Evolutionary conservation across 2,888 invertebrate species (phyloP).

Genomic region (Caenorhabditis sp.): DNA sequence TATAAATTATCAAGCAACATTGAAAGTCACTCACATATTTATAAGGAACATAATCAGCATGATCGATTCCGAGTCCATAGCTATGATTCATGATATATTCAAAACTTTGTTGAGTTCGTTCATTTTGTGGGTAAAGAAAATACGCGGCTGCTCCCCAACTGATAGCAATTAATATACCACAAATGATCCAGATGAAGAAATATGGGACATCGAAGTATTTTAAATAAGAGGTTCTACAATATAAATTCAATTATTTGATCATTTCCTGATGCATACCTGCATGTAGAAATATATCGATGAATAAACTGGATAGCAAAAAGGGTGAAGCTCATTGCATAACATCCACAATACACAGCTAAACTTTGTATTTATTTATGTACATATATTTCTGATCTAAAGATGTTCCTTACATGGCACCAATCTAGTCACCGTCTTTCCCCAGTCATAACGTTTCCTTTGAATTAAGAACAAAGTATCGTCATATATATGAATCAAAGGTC

Average conservation of each 20-base stretch:
- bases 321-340: conserved; percentile 23
- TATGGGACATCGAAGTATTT: conserved; percentile 5
- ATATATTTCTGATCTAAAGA: too few relatives aligned
- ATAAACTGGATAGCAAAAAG: conserved; percentile 28
- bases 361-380: background rate
- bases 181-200: conserved; percentile 10
- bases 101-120: conserved; percentile 15
- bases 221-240: conserved; percentile 12
- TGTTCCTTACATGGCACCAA: background rate
- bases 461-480: conserved; percentile 29
- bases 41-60: conserved; percentile 15
- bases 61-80: conserved; percentile 10
- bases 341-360: conserved; percentile 18
- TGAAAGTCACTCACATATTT: conserved; percentile 9
- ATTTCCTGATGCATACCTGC: conserved; percentile 4
- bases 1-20: background rate
- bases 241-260: background rate
- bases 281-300: conserved; percentile 19
- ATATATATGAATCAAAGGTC: conserved; percentile 24
- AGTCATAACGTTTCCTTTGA: conserved; percentile 19
- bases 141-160: conserved; percentile 19
- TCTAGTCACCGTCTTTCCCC: background rate
- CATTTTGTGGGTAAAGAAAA: conserved; percentile 17
- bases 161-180: background rate
- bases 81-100: conserved; percentile 11